Conservation (phyloP, 2,797 vertebrate species). For the Alfaro cultratus region DNA sequence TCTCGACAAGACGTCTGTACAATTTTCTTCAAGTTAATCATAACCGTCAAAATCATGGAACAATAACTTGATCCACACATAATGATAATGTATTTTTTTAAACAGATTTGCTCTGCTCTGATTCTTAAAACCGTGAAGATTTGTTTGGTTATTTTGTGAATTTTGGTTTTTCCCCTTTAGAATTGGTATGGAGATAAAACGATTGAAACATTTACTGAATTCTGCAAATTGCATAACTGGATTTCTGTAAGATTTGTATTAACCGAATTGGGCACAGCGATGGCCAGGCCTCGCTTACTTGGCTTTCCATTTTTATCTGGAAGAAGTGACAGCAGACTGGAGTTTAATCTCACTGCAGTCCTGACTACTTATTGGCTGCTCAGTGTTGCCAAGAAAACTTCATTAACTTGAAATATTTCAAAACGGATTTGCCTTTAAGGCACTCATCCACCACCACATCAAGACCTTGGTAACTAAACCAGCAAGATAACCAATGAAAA, state of each 20-base stretch:
- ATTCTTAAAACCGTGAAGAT: not conserved
- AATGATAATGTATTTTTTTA: too few relatives aligned
- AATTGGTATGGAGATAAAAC: not conserved
- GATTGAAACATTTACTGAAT: not conserved
- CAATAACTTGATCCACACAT: not conserved
- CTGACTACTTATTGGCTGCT: conserved; percentile 43
- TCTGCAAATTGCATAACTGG: not conserved
- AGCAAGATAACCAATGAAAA: conserved; percentile 3
- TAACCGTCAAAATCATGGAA: not conserved
- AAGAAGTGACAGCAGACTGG: not conserved
- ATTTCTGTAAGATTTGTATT: not conserved
- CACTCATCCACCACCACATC: not conserved
- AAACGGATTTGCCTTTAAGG: conserved; percentile 1
- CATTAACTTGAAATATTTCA: conserved; percentile 2
- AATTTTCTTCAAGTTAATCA: not conserved
- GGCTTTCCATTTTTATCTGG: not conserved
- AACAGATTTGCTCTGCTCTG: too few relatives aligned
- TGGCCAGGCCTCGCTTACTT: not conserved
- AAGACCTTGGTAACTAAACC: not conserved
- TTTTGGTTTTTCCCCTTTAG: not conserved
- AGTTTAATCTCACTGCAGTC: not conserved
- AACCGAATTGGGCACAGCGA: not conserved
- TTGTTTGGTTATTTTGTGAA: not conserved
- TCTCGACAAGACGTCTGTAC: not conserved
- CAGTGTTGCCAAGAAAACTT: conserved; percentile 53